phyloP scores from a whole-genome alignment of 1,140 invertebrate genomes.

The Brachystomella parvula region DNA sequence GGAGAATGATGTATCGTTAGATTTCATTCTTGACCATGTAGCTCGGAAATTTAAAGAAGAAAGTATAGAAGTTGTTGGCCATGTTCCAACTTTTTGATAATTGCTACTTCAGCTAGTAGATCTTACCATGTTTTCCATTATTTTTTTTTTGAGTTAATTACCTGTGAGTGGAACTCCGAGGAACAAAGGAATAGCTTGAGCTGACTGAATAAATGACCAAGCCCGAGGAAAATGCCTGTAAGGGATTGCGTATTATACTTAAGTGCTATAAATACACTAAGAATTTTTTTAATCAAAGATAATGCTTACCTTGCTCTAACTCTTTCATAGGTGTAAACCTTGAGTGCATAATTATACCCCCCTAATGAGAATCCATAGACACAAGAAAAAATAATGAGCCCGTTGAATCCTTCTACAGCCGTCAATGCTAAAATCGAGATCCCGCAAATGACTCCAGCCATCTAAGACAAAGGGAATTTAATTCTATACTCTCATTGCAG shows the following conservation, averaged over 20 bases:
- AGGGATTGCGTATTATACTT: too few relatives aligned
- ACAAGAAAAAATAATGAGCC: slow-evolving; percentile 74
- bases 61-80: too few relatives aligned
- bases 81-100: too few relatives aligned
- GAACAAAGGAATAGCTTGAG: slow-evolving; percentile 74
- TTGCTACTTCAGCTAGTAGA: too few relatives aligned
- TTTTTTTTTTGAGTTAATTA: slow-evolving; percentile 40
- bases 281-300: too few relatives aligned
- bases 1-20: too few relatives aligned
- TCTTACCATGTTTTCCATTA: not conserved
- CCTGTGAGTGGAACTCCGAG: slow-evolving; percentile 77
- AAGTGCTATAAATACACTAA: too few relatives aligned
- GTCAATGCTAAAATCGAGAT: slow-evolving; percentile 71
- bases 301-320: too few relatives aligned
- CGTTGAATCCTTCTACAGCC: slow-evolving; percentile 58
- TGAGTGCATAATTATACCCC: slow-evolving; percentile 76
- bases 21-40: too few relatives aligned
- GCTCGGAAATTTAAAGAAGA: too few relatives aligned
- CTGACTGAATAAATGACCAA: slow-evolving; percentile 83
- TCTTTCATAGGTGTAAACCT: slow-evolving; percentile 80
- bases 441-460: slow-evolving; percentile 61
- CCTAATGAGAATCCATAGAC: slow-evolving; percentile 59
- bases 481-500: not conserved
- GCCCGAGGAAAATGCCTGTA: slow-evolving; percentile 70
- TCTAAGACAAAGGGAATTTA: slow-evolving; percentile 13